Percentiles rank a stretch among this genome's conserved stretches.
These are phyloP conservation scores for Psilanteris sp. DNA, from an alignment of 1,140 invertebrate genomes.

Conservation along the genomic window DNA sequence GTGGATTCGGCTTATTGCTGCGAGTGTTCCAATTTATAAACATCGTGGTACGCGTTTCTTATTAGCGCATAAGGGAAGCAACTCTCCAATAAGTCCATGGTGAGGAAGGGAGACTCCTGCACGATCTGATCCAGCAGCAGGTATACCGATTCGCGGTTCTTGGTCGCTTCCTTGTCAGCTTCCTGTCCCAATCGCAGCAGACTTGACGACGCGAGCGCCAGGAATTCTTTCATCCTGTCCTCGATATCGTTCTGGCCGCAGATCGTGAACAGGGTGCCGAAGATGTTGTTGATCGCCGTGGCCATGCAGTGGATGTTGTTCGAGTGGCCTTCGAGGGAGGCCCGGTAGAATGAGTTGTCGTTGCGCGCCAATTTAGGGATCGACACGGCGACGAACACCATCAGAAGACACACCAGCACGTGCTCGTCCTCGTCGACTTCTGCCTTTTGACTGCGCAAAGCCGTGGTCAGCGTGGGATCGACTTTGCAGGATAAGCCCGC, in stretches of 20 bases:
- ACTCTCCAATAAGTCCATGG: slow-evolving; percentile 98
- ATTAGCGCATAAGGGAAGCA: slow-evolving; percentile 98
- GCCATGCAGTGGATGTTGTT: slow-evolving; percentile 99
- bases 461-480: slow-evolving; percentile 94
- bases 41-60: slow-evolving; percentile 97
- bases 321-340: slow-evolving; percentile 95
- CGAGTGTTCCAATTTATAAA: slow-evolving; percentile 92
- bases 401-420: slow-evolving; percentile 94
- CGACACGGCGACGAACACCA: slow-evolving; percentile 99
- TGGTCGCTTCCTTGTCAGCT: slow-evolving; percentile 95
- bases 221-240: slow-evolving; percentile 98
- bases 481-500: slow-evolving; percentile 95
- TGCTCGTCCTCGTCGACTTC: slow-evolving; percentile 96
- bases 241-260: slow-evolving; percentile 97
- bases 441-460: slow-evolving; percentile 91
- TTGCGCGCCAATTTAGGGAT: slow-evolving; percentile 96
- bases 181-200: slow-evolving; percentile 96
- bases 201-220: slow-evolving; percentile 97
- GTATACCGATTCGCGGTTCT: slow-evolving; percentile 97
- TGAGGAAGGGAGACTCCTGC: slow-evolving; percentile 97
- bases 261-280: slow-evolving; percentile 97
- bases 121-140: slow-evolving; percentile 97
- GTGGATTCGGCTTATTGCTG: slow-evolving; percentile 81
- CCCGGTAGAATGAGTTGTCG: slow-evolving; percentile 93
- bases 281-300: slow-evolving; percentile 97